These are phyloP conservation scores for Harpalus rubripes DNA, from an alignment of 2,888 invertebrate genomes.

Conservation along the genomic window DNA sequence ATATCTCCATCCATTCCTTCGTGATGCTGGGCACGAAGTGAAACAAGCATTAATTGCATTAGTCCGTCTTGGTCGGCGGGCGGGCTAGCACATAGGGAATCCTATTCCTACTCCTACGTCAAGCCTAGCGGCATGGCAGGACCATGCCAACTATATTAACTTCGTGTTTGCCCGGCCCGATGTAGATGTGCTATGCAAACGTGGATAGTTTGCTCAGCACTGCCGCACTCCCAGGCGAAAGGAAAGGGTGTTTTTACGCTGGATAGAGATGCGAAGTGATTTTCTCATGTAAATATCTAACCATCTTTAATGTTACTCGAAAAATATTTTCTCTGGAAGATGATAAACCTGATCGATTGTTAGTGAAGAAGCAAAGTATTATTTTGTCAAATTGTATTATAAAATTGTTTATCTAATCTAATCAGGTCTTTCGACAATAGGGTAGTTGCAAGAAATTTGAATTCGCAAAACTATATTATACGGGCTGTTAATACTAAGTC, in stretches of 20 bases:
- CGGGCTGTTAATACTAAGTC: too few species aligned
- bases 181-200: constrained; percentile 63
- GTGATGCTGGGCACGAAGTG: constrained; percentile 4
- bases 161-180: constrained; percentile 60
- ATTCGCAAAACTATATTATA: too few species aligned
- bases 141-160: constrained; percentile 58
- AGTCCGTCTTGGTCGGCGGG: constrained; percentile 25
- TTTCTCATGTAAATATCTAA: too few species aligned
- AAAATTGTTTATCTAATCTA: too few species aligned
- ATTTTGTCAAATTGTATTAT: too few species aligned
- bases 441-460: too few species aligned
- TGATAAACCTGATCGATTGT: too few species aligned
- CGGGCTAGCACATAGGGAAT: not conserved
- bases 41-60: constrained; percentile 51
- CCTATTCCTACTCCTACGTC: not conserved
- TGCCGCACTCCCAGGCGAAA: not conserved
- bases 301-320: too few species aligned
- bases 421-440: too few species aligned
- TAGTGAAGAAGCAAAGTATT: too few species aligned
- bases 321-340: too few species aligned
- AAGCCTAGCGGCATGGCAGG: constrained; percentile 18
- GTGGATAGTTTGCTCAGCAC: constrained; percentile 57
- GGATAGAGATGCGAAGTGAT: not conserved
- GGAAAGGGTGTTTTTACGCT: constrained; percentile 36
- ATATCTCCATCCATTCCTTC: constrained; percentile 44